These are phyloP conservation scores for Myripristis jacobus DNA, from an alignment of 2,797 vertebrate genomes.

Conservation along the genomic window DNA sequence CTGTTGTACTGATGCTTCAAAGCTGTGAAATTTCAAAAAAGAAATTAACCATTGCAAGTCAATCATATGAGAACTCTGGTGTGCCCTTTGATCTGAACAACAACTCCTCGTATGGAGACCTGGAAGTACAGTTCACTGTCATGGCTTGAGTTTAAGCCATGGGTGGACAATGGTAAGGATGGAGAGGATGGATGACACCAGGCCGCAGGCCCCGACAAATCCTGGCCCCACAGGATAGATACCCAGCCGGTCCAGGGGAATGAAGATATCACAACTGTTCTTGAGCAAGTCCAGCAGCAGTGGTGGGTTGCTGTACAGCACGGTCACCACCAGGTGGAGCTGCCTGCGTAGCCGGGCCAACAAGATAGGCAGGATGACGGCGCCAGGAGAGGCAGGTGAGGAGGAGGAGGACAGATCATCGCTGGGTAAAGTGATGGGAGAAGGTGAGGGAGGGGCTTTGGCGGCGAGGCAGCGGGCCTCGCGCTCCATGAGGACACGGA, in stretches of 20 bases:
- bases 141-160: slow-evolving; percentile 95
- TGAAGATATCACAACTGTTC: slow-evolving; percentile 89
- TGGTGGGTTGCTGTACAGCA: slow-evolving; percentile 89
- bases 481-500: slow-evolving; percentile 86
- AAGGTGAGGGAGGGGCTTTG: slow-evolving; percentile 2
- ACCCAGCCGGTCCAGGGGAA: slow-evolving; percentile 88
- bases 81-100: neutral
- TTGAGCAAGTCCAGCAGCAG: slow-evolving; percentile 90
- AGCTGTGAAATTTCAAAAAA: no score
- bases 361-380: slow-evolving; percentile 33
- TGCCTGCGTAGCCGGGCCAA: slow-evolving; percentile 67
- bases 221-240: slow-evolving; percentile 83
- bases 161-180: slow-evolving; percentile 89
- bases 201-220: slow-evolving; percentile 89
- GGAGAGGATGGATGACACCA: slow-evolving; percentile 90
- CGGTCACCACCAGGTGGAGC: slow-evolving; percentile 78
- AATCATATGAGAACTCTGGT: no score
- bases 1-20: no score
- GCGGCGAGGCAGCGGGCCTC: slow-evolving; percentile 70
- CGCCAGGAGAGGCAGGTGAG: slow-evolving; percentile 17
- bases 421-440: neutral
- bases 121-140: slow-evolving; percentile 33
- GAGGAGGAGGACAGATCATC: slow-evolving; percentile 18
- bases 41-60: no score
- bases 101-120: neutral